These are phyloP conservation scores for Cheilosia soror DNA, from an alignment of 2,888 invertebrate species.

Conservation along the genomic window DNA sequence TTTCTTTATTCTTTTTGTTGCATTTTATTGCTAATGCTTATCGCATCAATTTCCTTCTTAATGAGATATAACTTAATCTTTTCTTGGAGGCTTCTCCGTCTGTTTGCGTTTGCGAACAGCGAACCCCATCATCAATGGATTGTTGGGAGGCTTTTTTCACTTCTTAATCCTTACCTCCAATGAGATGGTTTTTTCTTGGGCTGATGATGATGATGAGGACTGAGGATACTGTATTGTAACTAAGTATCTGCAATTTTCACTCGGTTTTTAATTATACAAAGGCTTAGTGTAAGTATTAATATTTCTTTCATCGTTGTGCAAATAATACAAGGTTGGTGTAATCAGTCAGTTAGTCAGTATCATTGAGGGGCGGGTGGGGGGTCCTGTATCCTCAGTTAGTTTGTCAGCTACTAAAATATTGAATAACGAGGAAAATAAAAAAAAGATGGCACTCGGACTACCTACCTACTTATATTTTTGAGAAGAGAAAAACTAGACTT, in stretches of 20 bases:
- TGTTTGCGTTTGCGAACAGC: neutral
- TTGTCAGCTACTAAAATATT: too few relatives aligned
- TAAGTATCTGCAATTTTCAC: slow-evolving; percentile 49
- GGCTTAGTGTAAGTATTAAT: slow-evolving; percentile 45
- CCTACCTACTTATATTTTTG: too few relatives aligned
- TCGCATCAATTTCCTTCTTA: slow-evolving; percentile 73
- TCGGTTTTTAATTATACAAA: slow-evolving; percentile 44
- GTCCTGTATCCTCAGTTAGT: too few relatives aligned
- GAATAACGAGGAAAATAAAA: too few relatives aligned
- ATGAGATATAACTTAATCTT: slow-evolving; percentile 63
- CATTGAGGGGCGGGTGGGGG: too few relatives aligned
- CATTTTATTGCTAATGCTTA: slow-evolving; percentile 65
- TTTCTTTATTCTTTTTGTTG: slow-evolving; percentile 6
- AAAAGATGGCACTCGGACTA: too few relatives aligned
- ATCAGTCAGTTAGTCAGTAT: neutral
- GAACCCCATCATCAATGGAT: slow-evolving; percentile 6
- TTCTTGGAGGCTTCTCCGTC: neutral
- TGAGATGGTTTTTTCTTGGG: slow-evolving; percentile 4
- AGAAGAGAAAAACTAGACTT: neutral
- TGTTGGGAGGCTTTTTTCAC: slow-evolving; percentile 13
- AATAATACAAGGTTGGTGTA: neutral
- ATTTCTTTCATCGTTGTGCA: slow-evolving; percentile 16
- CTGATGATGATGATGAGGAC: slow-evolving; percentile 30
- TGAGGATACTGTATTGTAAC: slow-evolving; percentile 15
- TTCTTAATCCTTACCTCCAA: slow-evolving; percentile 18